A percentile compares a stretch with the other conserved stretches of the same genome.
Conservation (phyloP, 1,140 invertebrate genomes). For the Solenopsis invicta region DNA sequence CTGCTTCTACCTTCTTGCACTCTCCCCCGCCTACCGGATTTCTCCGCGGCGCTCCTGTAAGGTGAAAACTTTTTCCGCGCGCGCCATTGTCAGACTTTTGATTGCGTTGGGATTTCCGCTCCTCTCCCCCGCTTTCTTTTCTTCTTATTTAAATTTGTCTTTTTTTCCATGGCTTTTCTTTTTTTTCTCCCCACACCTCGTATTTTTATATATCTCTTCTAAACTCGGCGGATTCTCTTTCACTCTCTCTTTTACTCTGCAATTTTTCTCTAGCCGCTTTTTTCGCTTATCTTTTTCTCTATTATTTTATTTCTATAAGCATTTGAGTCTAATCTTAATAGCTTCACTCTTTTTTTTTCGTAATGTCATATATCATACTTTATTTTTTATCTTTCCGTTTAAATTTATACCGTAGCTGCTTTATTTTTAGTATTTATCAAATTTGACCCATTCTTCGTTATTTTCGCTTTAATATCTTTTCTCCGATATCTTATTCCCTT, state of each 20-base stretch:
- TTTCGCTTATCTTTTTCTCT: neutral
- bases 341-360: neutral
- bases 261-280: neutral
- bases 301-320: neutral
- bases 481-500: neutral
- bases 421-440: neutral
- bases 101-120: conserved; percentile 59
- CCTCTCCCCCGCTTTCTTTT: neutral
- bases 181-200: neutral
- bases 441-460: neutral
- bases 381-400: neutral
- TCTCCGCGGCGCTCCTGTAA: conserved; percentile 29
- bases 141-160: conserved; percentile 44
- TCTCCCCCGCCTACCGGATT: conserved; percentile 16
- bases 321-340: conserved; percentile 36
- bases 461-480: neutral
- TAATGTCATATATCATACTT: neutral
- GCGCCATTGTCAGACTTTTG: conserved; percentile 59
- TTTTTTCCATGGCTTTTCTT: conserved; percentile 17
- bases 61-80: conserved; percentile 52
- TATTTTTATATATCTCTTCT: conserved; percentile 20
- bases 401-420: neutral
- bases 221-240: conserved; percentile 9
- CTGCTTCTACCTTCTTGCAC: conserved; percentile 20
- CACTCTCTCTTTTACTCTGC: neutral